Percentiles rank a stretch among this genome's conserved stretches.
phyloP scores from a whole-genome alignment of 2,113 vertebrate genomes.

The Silurus meridionalis region DNA sequence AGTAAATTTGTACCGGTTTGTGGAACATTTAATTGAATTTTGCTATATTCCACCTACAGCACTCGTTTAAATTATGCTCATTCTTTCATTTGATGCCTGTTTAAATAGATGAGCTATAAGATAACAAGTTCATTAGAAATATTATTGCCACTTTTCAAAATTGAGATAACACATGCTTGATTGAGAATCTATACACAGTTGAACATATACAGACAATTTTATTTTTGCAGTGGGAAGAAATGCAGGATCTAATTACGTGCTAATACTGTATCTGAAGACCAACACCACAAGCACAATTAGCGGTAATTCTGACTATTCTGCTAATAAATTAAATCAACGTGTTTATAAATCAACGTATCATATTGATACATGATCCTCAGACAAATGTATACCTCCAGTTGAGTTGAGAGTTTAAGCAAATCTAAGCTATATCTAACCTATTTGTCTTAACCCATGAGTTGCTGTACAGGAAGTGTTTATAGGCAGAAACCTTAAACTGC shows the following conservation, averaged over 20 bases:
- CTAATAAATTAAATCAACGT: slow-evolving; percentile 59
- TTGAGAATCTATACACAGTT: slow-evolving; percentile 35
- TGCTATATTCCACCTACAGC: not conserved
- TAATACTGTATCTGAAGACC: slow-evolving; percentile 20
- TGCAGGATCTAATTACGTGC: slow-evolving; percentile 27
- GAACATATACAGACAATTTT: slow-evolving; percentile 46
- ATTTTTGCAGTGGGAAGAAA: slow-evolving; percentile 31
- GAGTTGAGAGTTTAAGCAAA: slow-evolving; percentile 27
- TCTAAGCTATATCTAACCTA: not conserved
- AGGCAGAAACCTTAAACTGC: slow-evolving; percentile 21
- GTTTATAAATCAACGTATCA: too few species aligned
- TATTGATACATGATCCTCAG: slow-evolving; percentile 51
- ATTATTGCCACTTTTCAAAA: not conserved
- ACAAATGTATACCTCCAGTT: slow-evolving; percentile 49
- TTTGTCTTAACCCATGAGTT: slow-evolving; percentile 51
- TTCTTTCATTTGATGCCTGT: not conserved
- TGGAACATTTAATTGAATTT: too few species aligned
- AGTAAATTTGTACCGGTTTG: too few species aligned
- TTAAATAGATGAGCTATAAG: not conserved
- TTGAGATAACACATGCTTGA: slow-evolving; percentile 17
- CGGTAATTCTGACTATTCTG: slow-evolving; percentile 46
- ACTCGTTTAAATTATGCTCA: not conserved
- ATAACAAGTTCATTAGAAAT: slow-evolving; percentile 16
- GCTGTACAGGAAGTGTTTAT: slow-evolving; percentile 54
- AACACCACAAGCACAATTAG: slow-evolving; percentile 25